Evolutionary conservation across 2,888 invertebrate genomes (phyloP).

Genomic region (Cremastobaeus sp.): DNA sequence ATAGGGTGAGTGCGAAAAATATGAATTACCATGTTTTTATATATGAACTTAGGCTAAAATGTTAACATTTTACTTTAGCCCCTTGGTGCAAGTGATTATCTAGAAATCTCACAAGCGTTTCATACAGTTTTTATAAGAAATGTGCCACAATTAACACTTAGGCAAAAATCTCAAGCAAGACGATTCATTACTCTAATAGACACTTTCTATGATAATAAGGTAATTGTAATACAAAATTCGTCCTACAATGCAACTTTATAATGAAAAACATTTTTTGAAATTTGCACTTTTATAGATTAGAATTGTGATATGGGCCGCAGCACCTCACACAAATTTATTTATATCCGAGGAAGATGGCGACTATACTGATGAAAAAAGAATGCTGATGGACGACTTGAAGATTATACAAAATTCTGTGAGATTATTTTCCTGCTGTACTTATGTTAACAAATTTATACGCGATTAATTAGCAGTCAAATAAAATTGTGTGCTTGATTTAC

Average conservation of each 20-base stretch:
- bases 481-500: no score
- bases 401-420: slow-evolving; percentile 87
- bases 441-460: no score
- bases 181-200: slow-evolving; percentile 98
- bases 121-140: slow-evolving; percentile 96
- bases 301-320: slow-evolving; percentile 91
- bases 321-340: slow-evolving; percentile 88
- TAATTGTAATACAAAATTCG: slow-evolving; percentile 77
- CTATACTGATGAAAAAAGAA: slow-evolving; percentile 87
- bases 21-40: background rate
- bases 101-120: slow-evolving; percentile 94
- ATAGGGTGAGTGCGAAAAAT: slow-evolving; percentile 82
- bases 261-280: no score
- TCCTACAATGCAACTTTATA: no score
- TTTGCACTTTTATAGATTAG: slow-evolving; percentile 80
- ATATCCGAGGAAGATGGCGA: slow-evolving; percentile 79
- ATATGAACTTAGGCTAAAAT: background rate
- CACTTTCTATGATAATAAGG: slow-evolving; percentile 95
- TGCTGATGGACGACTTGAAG: slow-evolving; percentile 96
- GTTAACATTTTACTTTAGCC: slow-evolving; percentile 82
- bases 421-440: slow-evolving; percentile 63
- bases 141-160: slow-evolving; percentile 89
- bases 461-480: no score
- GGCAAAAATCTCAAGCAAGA: slow-evolving; percentile 90
- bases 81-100: slow-evolving; percentile 95